Evolutionary conservation across 2,113 vertebrate species (phyloP), one percentile per base, ranked within the genome.

Genomic region (Syngnathus floridae): DNA sequence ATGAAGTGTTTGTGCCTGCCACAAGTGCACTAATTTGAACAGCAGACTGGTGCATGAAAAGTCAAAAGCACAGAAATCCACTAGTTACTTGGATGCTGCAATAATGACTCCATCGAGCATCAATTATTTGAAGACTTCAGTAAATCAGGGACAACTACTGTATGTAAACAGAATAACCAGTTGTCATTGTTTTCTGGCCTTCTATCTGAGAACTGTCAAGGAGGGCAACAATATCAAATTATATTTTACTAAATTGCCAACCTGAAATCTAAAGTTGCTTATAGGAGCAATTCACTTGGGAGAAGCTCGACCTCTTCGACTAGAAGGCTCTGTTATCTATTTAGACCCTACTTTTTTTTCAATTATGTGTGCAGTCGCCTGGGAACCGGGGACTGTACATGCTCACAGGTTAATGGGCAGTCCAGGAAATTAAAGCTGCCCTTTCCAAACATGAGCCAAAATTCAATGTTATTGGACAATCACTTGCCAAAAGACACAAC

Each of bases 381-480:
- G 64, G 58, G 67, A 77, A 71, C 56, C 31, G 67, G n/a, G 64
- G 40, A 56, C 73, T 57, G 35, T 61, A 73, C 52, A 65, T 46
- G 61, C 21, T 64, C 55, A 62, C 22, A 37, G 66, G 69, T 80
- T 62, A 67, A 71, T 58, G 37, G 56, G 41, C 70, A 76, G 63
- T 75, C 55, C 71, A 81, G 81, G 73, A 84, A 84, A 78, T 80
- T 7, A 41, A 80, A 76, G 59, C 66, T 43, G 69, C 52, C 57
- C 60, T 79, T 59, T 67, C 64, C 67, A 79, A 83, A 82, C 63
- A 69, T 45, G 14, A 55, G 71, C 65, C 64, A 48, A 63, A 80
- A 75, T 69, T 62, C 70, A n/a, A 71, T 46, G 62, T 73, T 76
- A 67, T 79, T 66, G 64, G 81, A 87, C 85, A 83, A 83, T 87